These are phyloP conservation scores for Corydoras sp. DNA, from an alignment of 2,113 vertebrate species.

Conservation along the genomic window DNA sequence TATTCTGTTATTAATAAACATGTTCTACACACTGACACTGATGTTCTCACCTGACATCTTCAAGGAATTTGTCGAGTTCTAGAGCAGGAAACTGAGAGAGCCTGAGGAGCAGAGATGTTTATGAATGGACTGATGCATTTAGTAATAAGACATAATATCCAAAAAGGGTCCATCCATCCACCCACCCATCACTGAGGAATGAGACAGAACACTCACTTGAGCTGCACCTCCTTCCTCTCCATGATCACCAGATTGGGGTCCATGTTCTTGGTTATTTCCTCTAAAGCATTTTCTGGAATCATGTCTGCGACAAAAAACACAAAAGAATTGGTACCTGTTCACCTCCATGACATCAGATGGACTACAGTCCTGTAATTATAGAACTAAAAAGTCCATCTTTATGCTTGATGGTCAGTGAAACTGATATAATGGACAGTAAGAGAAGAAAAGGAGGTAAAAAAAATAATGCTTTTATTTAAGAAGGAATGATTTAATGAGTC, in stretches of 20 bases:
- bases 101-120: slow-evolving; percentile 51
- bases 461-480: too few species aligned
- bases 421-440: too few species aligned
- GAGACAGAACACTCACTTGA: slow-evolving; percentile 75
- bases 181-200: neutral
- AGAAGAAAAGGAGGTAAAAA: too few species aligned
- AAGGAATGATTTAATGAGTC: too few species aligned
- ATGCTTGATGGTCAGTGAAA: too few species aligned
- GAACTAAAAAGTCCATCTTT: too few species aligned
- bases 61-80: slow-evolving; percentile 95
- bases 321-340: neutral
- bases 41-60: slow-evolving; percentile 85
- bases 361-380: too few species aligned
- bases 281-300: slow-evolving; percentile 96
- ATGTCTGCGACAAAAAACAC: slow-evolving; percentile 67
- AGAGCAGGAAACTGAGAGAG: slow-evolving; percentile 94
- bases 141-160: too few species aligned
- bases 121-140: too few species aligned
- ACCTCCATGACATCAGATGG: neutral
- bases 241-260: slow-evolving; percentile 88
- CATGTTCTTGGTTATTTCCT: slow-evolving; percentile 97
- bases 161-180: too few species aligned
- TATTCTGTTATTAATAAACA: neutral
- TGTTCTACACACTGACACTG: neutral
- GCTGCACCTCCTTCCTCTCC: slow-evolving; percentile 83